phyloP scores from a whole-genome alignment of 1,140 invertebrate genomes.

The Nomia melanderi region DNA sequence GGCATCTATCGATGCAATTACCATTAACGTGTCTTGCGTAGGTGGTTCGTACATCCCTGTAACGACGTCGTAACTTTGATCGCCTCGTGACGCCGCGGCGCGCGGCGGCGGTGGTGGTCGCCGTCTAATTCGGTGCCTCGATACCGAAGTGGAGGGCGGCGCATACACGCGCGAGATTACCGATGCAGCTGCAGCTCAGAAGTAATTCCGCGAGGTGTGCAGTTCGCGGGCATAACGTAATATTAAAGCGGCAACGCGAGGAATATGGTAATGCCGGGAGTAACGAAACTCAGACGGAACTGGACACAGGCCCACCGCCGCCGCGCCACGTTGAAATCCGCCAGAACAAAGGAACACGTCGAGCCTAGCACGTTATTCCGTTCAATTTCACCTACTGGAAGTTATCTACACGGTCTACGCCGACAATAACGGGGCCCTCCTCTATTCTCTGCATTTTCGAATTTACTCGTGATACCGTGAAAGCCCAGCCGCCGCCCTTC shows the following conservation, averaged over 20 bases:
- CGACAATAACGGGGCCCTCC: conserved; percentile 54
- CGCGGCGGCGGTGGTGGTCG: no score
- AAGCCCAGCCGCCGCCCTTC: conserved; percentile 12
- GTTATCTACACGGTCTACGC: conserved; percentile 36
- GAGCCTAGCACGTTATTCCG: conserved; percentile 59
- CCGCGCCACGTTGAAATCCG: conserved; percentile 53
- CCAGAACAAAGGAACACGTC: conserved; percentile 61
- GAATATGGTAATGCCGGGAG: conserved; percentile 67
- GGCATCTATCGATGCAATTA: conserved; percentile 55
- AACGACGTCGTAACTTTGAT: conserved; percentile 55
- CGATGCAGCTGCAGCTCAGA: neutral
- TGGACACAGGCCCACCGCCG: conserved; percentile 48
- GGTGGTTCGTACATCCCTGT: neutral
- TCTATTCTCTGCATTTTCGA: conserved; percentile 60
- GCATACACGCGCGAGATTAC: conserved; percentile 28
- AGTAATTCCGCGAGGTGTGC: conserved; percentile 39
- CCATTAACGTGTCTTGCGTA: conserved; percentile 48
- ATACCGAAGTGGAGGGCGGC: neutral
- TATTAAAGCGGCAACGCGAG: conserved; percentile 65
- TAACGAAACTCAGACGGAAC: conserved; percentile 61
- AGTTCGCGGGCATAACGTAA: conserved; percentile 27
- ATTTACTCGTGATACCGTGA: conserved; percentile 53
- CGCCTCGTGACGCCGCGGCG: conserved; percentile 23
- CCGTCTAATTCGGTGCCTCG: conserved; percentile 48
- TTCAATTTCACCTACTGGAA: conserved; percentile 60